Conservation (phyloP, 2,888 invertebrate genomes). For the Cyclophora punctaria region DNA sequence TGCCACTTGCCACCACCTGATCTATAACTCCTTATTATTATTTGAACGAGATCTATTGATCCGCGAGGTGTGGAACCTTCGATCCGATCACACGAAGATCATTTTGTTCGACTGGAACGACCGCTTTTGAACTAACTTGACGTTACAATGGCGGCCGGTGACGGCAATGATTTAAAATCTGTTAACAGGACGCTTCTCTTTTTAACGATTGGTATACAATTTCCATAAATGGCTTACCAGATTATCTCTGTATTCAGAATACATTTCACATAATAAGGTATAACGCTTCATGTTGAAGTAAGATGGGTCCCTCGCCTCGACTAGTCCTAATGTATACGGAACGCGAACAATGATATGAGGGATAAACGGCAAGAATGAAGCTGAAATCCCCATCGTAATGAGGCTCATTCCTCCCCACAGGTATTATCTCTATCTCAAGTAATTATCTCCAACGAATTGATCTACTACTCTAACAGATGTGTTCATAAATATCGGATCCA, state of each 20-base stretch:
- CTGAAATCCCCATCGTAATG: slow-evolving; percentile 50
- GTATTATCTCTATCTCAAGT: slow-evolving; percentile 45
- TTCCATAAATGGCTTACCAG: slow-evolving; percentile 71
- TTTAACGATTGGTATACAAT: slow-evolving; percentile 74
- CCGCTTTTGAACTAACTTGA: slow-evolving; percentile 74
- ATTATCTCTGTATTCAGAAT: slow-evolving; percentile 57
- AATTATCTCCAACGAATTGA: slow-evolving; percentile 49
- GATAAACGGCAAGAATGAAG: slow-evolving; percentile 42
- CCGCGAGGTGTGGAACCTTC: slow-evolving; percentile 67
- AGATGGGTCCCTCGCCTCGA: slow-evolving; percentile 17
- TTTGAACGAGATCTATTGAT: slow-evolving; percentile 75
- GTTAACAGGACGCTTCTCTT: slow-evolving; percentile 74
- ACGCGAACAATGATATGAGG: slow-evolving; percentile 42
- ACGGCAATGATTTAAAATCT: slow-evolving; percentile 76
- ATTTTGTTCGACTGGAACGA: slow-evolving; percentile 71
- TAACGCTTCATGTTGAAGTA: slow-evolving; percentile 37
- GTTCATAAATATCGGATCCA: too few species aligned
- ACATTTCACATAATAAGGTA: slow-evolving; percentile 56
- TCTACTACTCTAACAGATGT: slow-evolving; percentile 11
- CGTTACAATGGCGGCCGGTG: slow-evolving; percentile 68
- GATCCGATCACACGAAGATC: slow-evolving; percentile 64
- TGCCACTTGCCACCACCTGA: slow-evolving; percentile 37
- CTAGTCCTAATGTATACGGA: slow-evolving; percentile 24
- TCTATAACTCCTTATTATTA: slow-evolving; percentile 75
- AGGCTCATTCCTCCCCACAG: slow-evolving; percentile 41